Evolutionary conservation across 2,888 invertebrate genomes (phyloP), one percentile per base, ranked within the genome.

Genomic region (Lasioglossum calceatum): DNA sequence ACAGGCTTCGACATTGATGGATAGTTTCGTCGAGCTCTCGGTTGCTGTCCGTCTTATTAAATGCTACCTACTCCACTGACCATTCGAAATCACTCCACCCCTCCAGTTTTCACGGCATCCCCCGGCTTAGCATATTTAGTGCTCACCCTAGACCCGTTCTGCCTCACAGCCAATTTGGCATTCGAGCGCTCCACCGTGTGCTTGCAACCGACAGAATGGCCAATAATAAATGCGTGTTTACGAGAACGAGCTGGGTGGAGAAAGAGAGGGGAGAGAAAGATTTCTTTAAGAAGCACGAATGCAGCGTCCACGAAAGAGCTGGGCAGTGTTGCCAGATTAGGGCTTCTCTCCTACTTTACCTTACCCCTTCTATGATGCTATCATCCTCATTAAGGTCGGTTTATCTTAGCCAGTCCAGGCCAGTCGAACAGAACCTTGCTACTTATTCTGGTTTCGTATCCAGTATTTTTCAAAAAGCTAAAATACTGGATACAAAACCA

Each of bases 1-100:
- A 81, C 79, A 87, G 54, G 74, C 47, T 27, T 79, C 77, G 91
- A 91, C 92, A 82, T 91, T 92, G 92, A 92, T 90, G 86, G 89
- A 92, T 92, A 87, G 89, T 87, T 85, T 87, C 82, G 85, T 85
- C 80, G 82, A 87, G 84, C 81, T 85, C 78, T 85, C 81, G 79
- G 84, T 87, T 88, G 79, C 87, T 86, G 88, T 88, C 87, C 85
- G 81, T 74, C 80, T 79, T 85, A 89, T 91, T 86, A 88, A 91
- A 89, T 73, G 84, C 79, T 84, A 84, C 50, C 81, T 83, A 81
- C 86, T 80, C 83, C 84, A 89, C 84, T 87, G 86, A 86, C 84
- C 90, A 80, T 85, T 87, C 77, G 77, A 85, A 86, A 88, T 78
- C 81, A 80, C 84, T 80, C 82, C 64, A 32, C 61, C 70, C 50